Evolutionary conservation across 2,797 vertebrate genomes (phyloP).

Genomic region (Phataginus tetradactyla): DNA sequence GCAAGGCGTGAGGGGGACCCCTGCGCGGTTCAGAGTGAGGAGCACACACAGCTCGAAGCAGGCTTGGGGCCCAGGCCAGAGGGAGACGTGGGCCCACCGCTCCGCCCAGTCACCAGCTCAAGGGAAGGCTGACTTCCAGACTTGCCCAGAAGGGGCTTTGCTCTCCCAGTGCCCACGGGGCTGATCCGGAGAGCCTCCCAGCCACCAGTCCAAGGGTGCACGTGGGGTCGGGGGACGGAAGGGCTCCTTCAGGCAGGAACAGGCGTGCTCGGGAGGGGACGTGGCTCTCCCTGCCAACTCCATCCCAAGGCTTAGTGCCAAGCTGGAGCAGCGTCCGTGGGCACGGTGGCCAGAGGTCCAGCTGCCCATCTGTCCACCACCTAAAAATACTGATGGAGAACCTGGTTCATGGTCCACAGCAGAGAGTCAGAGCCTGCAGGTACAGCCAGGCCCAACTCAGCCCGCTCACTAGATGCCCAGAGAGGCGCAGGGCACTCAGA

Average conservation of each 20-base stretch:
- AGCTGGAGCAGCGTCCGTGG: rapidly evolving
- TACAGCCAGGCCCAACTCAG: background rate
- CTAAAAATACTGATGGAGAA: rapidly evolving
- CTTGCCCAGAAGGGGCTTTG: rapidly evolving
- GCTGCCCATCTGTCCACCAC: rapidly evolving
- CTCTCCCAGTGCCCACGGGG: rapidly evolving
- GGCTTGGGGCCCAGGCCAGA: rapidly evolving
- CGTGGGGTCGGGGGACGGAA: rapidly evolving
- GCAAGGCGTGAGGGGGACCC: background rate
- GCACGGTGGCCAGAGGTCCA: rapidly evolving
- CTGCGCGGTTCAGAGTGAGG: rapidly evolving
- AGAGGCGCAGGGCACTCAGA: rapidly evolving
- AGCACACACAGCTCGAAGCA: rapidly evolving
- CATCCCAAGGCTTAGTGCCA: rapidly evolving
- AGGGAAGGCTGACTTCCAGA: background rate
- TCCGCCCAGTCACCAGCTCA: rapidly evolving
- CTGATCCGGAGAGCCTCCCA: rapidly evolving
- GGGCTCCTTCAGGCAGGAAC: background rate
- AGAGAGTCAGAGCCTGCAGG: rapidly evolving
- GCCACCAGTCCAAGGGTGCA: rapidly evolving
- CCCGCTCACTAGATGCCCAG: too few species aligned
- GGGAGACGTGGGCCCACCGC: rapidly evolving
- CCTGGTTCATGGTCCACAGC: rapidly evolving
- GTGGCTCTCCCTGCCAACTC: too few species aligned
- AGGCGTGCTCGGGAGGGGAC: rapidly evolving